phyloP scores from a whole-genome alignment of 2,888 invertebrate genomes.

The Drosophila mimetica region DNA sequence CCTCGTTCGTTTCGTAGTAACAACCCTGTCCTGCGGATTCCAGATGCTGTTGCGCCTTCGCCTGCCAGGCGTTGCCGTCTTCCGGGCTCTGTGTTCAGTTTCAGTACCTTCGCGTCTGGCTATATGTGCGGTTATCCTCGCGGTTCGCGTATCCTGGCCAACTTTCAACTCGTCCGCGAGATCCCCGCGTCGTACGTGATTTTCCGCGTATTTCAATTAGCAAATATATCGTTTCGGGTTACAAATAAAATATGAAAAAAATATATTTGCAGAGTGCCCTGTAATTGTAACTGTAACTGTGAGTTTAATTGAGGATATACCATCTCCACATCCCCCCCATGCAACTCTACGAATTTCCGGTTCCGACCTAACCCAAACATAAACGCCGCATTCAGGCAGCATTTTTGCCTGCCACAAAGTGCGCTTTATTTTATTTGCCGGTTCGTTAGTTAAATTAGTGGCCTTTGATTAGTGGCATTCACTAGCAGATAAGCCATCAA shows the following conservation, averaged over 20 bases:
- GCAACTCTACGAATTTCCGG: slow-evolving; percentile 28
- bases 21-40: slow-evolving; percentile 49
- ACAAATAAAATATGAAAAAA: slow-evolving; percentile 65
- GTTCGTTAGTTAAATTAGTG: slow-evolving; percentile 39
- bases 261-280: slow-evolving; percentile 32
- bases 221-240: slow-evolving; percentile 16
- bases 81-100: slow-evolving; percentile 69
- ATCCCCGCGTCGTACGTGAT: slow-evolving; percentile 37
- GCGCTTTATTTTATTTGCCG: slow-evolving; percentile 7
- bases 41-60: slow-evolving; percentile 63
- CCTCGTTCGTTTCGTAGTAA: slow-evolving; percentile 35
- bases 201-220: slow-evolving; percentile 53
- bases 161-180: slow-evolving; percentile 4
- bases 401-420: slow-evolving; percentile 9
- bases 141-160: slow-evolving; percentile 25
- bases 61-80: slow-evolving; percentile 51
- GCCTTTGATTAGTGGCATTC: slow-evolving; percentile 33
- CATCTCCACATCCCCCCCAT: slow-evolving; percentile 37
- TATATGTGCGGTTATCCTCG: slow-evolving; percentile 73
- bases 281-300: slow-evolving; percentile 48
- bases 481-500: slow-evolving; percentile 12
- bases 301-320: slow-evolving; percentile 21
- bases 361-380: slow-evolving; percentile 51
- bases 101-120: slow-evolving; percentile 81
- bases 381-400: slow-evolving; percentile 8